These are phyloP conservation scores for Paragorgia papillata DNA, from an alignment of 92 coral and sea anemone species.

Conservation along the genomic window DNA sequence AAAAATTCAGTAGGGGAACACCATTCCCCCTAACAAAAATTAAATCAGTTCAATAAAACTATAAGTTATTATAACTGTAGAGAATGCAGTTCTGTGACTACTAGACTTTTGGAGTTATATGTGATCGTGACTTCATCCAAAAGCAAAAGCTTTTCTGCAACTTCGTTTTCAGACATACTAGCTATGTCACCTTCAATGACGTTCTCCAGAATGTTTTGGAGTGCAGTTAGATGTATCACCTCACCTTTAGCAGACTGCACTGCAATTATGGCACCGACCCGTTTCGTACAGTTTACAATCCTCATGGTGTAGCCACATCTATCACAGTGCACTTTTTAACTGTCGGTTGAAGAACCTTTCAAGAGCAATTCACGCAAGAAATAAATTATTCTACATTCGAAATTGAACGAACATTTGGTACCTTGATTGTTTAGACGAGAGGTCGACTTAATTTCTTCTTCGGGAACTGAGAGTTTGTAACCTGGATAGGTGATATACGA, in stretches of 20 bases:
- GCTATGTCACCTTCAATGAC: slow-evolving; percentile 39
- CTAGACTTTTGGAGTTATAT: background rate
- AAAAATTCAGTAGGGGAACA: no score
- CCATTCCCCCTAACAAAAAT: no score
- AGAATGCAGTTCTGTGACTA: no score
- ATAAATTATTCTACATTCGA: slow-evolving; percentile 35
- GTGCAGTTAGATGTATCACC: slow-evolving; percentile 8
- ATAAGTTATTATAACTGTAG: background rate
- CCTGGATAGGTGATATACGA: slow-evolving; percentile 41
- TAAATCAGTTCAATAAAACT: no score
- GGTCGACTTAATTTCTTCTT: background rate
- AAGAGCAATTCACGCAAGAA: slow-evolving; percentile 29
- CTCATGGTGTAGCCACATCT: slow-evolving; percentile 39
- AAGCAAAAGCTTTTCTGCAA: slow-evolving; percentile 31
- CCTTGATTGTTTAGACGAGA: slow-evolving; percentile 2
- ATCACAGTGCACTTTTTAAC: slow-evolving; percentile 45
- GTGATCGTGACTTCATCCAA: background rate
- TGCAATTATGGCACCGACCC: background rate
- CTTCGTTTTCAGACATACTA: slow-evolving; percentile 34
- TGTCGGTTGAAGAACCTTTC: slow-evolving; percentile 33
- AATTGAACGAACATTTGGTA: slow-evolving; percentile 6
- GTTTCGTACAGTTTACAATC: slow-evolving; percentile 6
- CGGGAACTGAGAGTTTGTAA: slow-evolving; percentile 39
- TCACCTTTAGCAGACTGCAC: slow-evolving; percentile 11
- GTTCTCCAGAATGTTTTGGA: slow-evolving; percentile 16